phyloP scores from a whole-genome alignment of 2,113 vertebrate species.

The Gallinago jamesoni region DNA sequence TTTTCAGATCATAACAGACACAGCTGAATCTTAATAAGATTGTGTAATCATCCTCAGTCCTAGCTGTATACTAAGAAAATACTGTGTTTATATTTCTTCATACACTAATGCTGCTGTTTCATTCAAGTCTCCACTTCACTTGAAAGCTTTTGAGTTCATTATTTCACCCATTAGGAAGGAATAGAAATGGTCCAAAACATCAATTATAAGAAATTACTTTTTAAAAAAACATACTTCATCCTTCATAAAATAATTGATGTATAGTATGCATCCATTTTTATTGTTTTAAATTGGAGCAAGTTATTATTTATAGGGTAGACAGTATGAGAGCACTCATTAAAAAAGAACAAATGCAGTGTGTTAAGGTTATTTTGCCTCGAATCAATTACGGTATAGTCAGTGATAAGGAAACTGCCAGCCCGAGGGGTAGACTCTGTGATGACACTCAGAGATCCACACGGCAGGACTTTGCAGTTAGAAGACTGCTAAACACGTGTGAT shows the following conservation, averaged over 20 bases:
- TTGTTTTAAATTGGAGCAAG: neutral
- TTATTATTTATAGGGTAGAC: neutral
- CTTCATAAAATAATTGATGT: neutral
- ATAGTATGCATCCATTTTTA: neutral
- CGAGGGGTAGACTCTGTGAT: neutral
- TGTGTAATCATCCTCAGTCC: neutral
- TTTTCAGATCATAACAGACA: neutral
- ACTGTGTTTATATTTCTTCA: neutral
- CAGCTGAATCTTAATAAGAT: neutral
- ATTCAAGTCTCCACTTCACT: neutral
- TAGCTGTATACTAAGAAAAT: neutral
- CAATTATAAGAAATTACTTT: neutral
- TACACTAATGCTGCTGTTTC: neutral
- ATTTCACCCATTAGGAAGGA: neutral
- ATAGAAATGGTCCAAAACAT: neutral
- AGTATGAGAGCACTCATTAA: neutral
- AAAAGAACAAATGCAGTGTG: neutral
- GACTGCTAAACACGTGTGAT: neutral
- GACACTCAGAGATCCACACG: neutral
- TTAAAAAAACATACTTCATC: neutral
- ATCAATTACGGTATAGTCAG: neutral
- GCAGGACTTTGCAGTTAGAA: neutral
- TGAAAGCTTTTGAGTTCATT: neutral
- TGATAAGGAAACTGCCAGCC: neutral
- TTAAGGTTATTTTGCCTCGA: neutral